Conservation (phyloP, 2,113 vertebrate species). For the Sprattus sprattus region DNA sequence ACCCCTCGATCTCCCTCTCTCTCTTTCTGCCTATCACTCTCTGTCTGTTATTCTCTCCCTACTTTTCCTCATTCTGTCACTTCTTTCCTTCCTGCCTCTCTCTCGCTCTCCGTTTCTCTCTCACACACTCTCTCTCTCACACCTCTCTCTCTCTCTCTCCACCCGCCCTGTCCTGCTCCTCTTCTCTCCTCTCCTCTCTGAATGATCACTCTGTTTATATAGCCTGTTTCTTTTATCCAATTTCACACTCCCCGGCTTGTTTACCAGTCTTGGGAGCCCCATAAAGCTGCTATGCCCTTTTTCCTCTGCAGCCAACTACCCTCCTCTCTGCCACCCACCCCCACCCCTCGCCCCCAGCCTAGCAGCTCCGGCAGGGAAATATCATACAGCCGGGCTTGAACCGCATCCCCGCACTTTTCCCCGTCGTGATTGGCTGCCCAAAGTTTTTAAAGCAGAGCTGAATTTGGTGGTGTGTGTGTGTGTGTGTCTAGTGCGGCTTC, state of each 20-base stretch:
- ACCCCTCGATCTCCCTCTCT: not conserved
- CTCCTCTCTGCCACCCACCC: not conserved
- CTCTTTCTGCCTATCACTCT: not conserved
- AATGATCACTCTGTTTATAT: slow-evolving; percentile 54
- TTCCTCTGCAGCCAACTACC: not conserved
- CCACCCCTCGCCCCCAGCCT: not conserved
- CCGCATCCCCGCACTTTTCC: not conserved
- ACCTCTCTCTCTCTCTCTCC: slow-evolving; percentile 14
- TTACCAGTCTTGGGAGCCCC: slow-evolving; percentile 51
- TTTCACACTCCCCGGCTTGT: slow-evolving; percentile 58
- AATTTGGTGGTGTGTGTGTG: not conserved
- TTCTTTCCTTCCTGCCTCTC: not conserved
- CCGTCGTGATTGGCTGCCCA: not conserved
- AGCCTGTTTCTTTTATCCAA: slow-evolving; percentile 52
- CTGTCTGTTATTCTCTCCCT: not conserved
- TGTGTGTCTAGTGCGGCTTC: not conserved
- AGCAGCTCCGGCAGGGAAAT: slow-evolving; percentile 28
- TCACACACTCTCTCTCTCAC: not conserved
- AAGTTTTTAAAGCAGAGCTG: slow-evolving; percentile 6
- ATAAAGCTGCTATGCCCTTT: slow-evolving; percentile 27
- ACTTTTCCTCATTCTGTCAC: not conserved
- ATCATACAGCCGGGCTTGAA: not conserved
- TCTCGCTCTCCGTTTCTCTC: not conserved
- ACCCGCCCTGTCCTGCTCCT: slow-evolving; percentile 9
- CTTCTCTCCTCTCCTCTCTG: slow-evolving; percentile 34